These are phyloP conservation scores for Mesoclemmys tuberculata DNA, from an alignment of 2,113 vertebrate species.

Conservation along the genomic window DNA sequence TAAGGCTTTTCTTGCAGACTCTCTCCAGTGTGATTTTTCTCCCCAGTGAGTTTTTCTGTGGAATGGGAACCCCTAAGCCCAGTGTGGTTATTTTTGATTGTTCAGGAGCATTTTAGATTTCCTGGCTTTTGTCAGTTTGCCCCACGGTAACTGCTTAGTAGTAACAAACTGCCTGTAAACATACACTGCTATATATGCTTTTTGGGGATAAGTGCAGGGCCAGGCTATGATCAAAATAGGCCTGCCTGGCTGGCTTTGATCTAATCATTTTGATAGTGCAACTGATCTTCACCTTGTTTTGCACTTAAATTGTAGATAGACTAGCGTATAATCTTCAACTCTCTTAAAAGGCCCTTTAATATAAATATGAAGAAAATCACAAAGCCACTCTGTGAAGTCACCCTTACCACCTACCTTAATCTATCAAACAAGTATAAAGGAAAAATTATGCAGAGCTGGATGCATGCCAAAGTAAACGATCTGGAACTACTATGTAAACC, in stretches of 20 bases:
- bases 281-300: background rate
- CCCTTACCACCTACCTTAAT: conserved; percentile 48
- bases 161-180: background rate
- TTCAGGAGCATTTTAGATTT: background rate
- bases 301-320: conserved; percentile 42
- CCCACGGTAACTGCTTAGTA: background rate
- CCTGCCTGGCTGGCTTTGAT: conserved; percentile 3
- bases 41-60: background rate
- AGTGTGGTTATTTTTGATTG: background rate
- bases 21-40: background rate
- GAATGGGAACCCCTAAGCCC: background rate
- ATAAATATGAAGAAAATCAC: conserved; percentile 69
- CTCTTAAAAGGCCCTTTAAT: conserved; percentile 62
- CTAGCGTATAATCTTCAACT: conserved; percentile 39
- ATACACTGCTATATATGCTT: background rate
- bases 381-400: conserved; percentile 49
- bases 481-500: conserved; percentile 74
- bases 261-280: conserved; percentile 31
- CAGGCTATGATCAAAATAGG: background rate
- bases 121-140: background rate
- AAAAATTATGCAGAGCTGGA: conserved; percentile 75
- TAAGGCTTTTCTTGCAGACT: background rate
- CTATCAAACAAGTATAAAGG: conserved; percentile 65
- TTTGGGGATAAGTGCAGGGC: rapidly evolving
- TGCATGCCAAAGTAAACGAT: conserved; percentile 73